Evolutionary conservation across 2,888 invertebrate genomes (phyloP).

Genomic region (Tillus elongatus): DNA sequence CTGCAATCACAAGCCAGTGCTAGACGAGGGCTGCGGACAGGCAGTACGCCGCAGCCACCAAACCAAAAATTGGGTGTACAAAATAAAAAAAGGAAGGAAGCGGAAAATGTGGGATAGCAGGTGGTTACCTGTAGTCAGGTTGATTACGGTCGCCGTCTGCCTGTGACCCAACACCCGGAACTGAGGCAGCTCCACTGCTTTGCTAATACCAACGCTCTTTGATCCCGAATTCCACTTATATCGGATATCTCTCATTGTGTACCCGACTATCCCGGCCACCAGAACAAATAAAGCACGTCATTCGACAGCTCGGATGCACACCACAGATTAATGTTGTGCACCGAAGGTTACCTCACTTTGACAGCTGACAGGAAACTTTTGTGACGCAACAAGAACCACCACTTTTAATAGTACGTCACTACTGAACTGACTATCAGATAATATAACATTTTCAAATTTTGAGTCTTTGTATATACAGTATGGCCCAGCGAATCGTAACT

Average conservation of each 20-base stretch:
- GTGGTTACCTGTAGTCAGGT: slow-evolving; percentile 83
- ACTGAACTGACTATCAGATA: no score
- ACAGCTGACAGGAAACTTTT: no score
- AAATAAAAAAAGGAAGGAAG: slow-evolving; percentile 43
- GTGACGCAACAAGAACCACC: no score
- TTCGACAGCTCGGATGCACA: slow-evolving; percentile 33
- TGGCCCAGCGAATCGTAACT: no score
- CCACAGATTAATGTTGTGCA: slow-evolving; percentile 3
- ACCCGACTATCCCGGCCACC: slow-evolving; percentile 67
- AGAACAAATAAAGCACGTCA: slow-evolving; percentile 44
- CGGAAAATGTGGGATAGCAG: slow-evolving; percentile 34
- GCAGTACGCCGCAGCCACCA: slow-evolving; percentile 28
- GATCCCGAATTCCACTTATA: slow-evolving; percentile 92
- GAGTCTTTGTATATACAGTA: no score
- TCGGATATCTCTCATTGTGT: slow-evolving; percentile 95
- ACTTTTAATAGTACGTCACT: no score
- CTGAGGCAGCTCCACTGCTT: slow-evolving; percentile 92
- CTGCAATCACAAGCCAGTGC: slow-evolving; percentile 54
- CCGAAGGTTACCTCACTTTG: slow-evolving; percentile 1
- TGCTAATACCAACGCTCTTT: slow-evolving; percentile 90
- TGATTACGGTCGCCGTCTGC: slow-evolving; percentile 88
- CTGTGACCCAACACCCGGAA: slow-evolving; percentile 94
- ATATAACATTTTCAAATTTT: no score
- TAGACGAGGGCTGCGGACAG: slow-evolving; percentile 30
- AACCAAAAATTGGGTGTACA: slow-evolving; percentile 11